Evolutionary conservation across 2,113 vertebrate species (phyloP), one percentile per base, ranked within the genome.

Genomic region (Corythornis cristatus): DNA sequence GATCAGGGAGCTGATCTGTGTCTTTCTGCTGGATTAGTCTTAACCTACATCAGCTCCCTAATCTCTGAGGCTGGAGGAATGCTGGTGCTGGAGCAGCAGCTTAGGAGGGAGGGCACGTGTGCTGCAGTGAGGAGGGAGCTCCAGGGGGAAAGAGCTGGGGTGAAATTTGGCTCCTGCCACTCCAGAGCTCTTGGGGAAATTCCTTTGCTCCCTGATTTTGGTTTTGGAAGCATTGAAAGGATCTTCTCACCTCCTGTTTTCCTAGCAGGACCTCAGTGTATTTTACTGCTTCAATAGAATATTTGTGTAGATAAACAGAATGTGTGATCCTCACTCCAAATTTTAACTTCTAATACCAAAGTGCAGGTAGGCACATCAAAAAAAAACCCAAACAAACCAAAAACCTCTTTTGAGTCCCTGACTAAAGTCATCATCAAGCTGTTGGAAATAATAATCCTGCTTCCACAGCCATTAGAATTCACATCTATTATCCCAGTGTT

Each of bases 21-120:
- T 15, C 4, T 86, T 93, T 73, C 78, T 87, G 77, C 60, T 35
- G 92, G 96, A 96, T 96, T 96, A 96, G 93, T 16, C 51, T 94
- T 95, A 96, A 93, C 93, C 93, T 73, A 93, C 87, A 88, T 96
- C 50, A 4, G 73, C 22, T 6, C 78, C 85, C 82, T 96, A 95
- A 96, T 96, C 94, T 57, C 85, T 3, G 16, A 0, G 71, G 67
- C 75, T 28, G 82, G 66, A 80, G 82, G 87, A 71, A 75, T 3
- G 86, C 66, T 68, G 1, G 84, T 40, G 93, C 89, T 23, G 78
- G 12, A 28, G 2, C 21, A 31, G 43, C 21, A 0, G 42, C 72
- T 40, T 5, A 25, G 71, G 20, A 17, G 73, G 83, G 56, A 75
- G 45, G 15, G 87, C 70, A 91, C 60, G 4, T 0, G 48, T 9